Percentiles rank a stretch among this genome's conserved stretches.
Conservation (phyloP, 2,797 vertebrate species). For the Sebastes flavidus region DNA sequence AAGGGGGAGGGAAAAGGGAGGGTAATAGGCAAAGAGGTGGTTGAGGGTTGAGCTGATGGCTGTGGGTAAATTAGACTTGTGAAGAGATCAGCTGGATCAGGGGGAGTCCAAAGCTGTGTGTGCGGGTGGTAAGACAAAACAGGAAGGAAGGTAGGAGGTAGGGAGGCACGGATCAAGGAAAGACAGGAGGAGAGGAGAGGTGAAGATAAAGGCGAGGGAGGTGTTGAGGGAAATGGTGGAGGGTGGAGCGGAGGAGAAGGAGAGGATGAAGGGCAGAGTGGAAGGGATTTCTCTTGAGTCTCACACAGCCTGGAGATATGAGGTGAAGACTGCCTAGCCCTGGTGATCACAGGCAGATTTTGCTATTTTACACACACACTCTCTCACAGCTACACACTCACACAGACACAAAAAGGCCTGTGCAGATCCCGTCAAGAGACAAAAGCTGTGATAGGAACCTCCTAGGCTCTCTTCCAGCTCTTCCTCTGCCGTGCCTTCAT, state of each 20-base stretch:
- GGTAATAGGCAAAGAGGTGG: not conserved
- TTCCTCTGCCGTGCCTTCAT: slow-evolving; percentile 25
- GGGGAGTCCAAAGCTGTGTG: not conserved
- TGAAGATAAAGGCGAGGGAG: slow-evolving; percentile 24
- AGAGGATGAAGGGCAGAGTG: slow-evolving; percentile 4
- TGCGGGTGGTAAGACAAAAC: slow-evolving; percentile 9
- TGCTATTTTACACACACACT: slow-evolving; percentile 6
- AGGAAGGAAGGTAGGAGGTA: slow-evolving; percentile 1
- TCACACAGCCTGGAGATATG: slow-evolving; percentile 17
- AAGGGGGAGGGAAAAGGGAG: not conserved
- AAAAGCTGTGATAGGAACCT: slow-evolving; percentile 12
- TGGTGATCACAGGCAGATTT: slow-evolving; percentile 29
- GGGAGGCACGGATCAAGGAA: slow-evolving; percentile 24
- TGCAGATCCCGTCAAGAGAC: slow-evolving; percentile 30
- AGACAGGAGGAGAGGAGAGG: not conserved
- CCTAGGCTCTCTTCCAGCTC: slow-evolving; percentile 23
- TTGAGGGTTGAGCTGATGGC: not conserved
- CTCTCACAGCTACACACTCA: not conserved
- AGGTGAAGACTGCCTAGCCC: slow-evolving; percentile 10
- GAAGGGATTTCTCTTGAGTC: slow-evolving; percentile 21
- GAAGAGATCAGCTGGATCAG: slow-evolving; percentile 16
- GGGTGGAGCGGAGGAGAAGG: not conserved
- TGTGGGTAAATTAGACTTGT: slow-evolving; percentile 13
- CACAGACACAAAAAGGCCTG: not conserved
- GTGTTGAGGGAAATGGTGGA: slow-evolving; percentile 23